Base-by-base conservation (phyloP, 2,113 vertebrate species). In the Synchiropus splendidus region DNA sequence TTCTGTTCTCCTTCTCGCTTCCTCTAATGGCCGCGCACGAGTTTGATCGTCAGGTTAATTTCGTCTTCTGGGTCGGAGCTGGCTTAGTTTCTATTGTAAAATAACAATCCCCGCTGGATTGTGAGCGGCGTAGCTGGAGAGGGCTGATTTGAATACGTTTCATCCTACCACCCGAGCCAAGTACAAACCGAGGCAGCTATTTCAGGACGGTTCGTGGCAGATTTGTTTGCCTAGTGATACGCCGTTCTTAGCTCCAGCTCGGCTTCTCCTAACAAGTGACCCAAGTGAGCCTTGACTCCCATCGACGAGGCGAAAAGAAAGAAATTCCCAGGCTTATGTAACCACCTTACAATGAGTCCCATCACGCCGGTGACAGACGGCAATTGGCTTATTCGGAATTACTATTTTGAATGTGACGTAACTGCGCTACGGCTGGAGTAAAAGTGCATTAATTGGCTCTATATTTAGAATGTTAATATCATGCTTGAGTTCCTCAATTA, bases 91-190 rank as follows among this genome's bases (percentile, higher is more conserved):
- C 58, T 50, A 70, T 72, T 79, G 71, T 82, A 58, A 72, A 64
- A 67, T 59, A 61, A 69, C 67, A 83, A 78, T 83, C 74, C 74
- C 54, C 27, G 36, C 61, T 57, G 66, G 65, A 61, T 70, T 52
- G 62, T 61, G 55, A 55, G 46, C 41, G 51, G 50, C 27, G 33
- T 64, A 55, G 45, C 30, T 60, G 61, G 39, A 48, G 64, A 70
- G 48, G 64, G 42, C 70, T 66, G 64, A 74, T 75, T 80, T 77
- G 63, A 80, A 79, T 74, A 57, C 48, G 69, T 77, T 83, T 84
- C 55, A 78, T 82, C 70, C 59, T 72, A 66, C 58, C 54, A 61
- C 44, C 52, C 63, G 13, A 58, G 60, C 67, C 59, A 59, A 61
- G 61, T 71, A 72, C 57, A 72, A 70, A 72, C 58, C 37, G 56